These are phyloP conservation scores for Archips xylosteana DNA, from an alignment of 2,888 invertebrate genomes.

Conservation along the genomic window DNA sequence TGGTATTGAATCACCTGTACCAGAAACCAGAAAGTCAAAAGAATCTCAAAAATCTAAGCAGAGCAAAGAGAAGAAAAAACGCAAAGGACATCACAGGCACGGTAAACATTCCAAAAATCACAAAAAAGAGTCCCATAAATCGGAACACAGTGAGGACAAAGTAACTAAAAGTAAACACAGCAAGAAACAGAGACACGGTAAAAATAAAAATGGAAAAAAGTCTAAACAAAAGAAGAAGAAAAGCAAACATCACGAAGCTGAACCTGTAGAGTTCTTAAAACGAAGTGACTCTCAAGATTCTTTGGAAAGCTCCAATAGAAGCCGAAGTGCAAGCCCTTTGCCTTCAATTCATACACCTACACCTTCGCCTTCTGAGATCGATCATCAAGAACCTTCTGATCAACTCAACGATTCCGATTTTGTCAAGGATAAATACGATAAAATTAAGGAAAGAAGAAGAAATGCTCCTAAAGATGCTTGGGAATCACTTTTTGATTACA, in stretches of 20 bases:
- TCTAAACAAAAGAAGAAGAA: constrained; percentile 81
- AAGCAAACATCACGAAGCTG: constrained; percentile 66
- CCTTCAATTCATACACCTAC: constrained; percentile 78
- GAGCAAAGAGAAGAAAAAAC: constrained; percentile 77
- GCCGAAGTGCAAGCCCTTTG: constrained; percentile 77
- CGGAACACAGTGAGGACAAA: constrained; percentile 59
- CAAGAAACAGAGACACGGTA: constrained; percentile 70
- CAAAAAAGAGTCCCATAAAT: constrained; percentile 69
- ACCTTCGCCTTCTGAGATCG: constrained; percentile 69
- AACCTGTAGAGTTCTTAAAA: constrained; percentile 55
- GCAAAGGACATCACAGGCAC: constrained; percentile 76
- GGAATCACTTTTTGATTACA: constrained; percentile 78
- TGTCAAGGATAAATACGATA: constrained; percentile 86
- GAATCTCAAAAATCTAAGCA: constrained; percentile 77
- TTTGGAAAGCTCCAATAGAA: constrained; percentile 73
- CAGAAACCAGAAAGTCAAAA: constrained; percentile 60
- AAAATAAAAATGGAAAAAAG: constrained; percentile 77
- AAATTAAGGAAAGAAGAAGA: constrained; percentile 86
- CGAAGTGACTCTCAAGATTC: constrained; percentile 67
- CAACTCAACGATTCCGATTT: constrained; percentile 71
- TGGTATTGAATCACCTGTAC: constrained; percentile 46
- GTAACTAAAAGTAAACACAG: constrained; percentile 63
- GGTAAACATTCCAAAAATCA: constrained; percentile 81
- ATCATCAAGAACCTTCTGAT: constrained; percentile 54
- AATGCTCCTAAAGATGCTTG: constrained; percentile 80